Base-by-base conservation (phyloP, 2,888 invertebrate genomes). In the Listrodromus nycthemerus region DNA sequence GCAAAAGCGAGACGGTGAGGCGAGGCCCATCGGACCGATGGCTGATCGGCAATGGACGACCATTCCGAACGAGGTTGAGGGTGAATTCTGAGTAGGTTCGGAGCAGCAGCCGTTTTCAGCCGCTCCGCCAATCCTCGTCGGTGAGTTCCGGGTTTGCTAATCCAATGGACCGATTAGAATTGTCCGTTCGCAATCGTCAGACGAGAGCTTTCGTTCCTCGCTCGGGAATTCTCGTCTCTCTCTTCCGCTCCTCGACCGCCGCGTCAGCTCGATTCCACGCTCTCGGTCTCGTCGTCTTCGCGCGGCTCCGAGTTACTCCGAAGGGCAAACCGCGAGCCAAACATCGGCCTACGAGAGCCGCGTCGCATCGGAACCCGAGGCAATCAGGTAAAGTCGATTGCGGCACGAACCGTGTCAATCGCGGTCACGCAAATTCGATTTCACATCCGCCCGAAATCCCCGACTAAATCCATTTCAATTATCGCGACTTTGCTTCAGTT, bases 91-190 rank as follows among this genome's bases (percentile, higher is more conserved):
- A n/a, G 33, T 21, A 1, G 24, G 10, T 6, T 19, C 10, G 61
- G 30, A 73, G 45, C 45, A 27, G 58, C 41, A 16, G 48, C 45
- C 48, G 37, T 75, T 66, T 45, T 85, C 86, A 88, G 85, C 74
- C 86, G 86, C 77, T 81, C 76, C 78, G 79, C 82, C 83, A 85
- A 86, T 89, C 79, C 88, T 86, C 87, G 88, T 83, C 85, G 85
- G 86, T 74, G 73, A n/a, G 82, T 85, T 69, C 67, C 73, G 21
- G 77, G 86, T 83, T 89, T 87, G 86, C 82, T 82, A 80, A 87
- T 85, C 85, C 82, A 86, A 87, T 86, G 66, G 82, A 82, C 80
- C 81, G 70, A 85, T 58, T 69, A 74, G 76, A 83, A 82, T 86
- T 67, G 63, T 67, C 61, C 70, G 45, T 65, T 70, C 48, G 55